Evolutionary conservation across 2,888 invertebrate genomes (phyloP).

Genomic region (Latheticus oryzae): DNA sequence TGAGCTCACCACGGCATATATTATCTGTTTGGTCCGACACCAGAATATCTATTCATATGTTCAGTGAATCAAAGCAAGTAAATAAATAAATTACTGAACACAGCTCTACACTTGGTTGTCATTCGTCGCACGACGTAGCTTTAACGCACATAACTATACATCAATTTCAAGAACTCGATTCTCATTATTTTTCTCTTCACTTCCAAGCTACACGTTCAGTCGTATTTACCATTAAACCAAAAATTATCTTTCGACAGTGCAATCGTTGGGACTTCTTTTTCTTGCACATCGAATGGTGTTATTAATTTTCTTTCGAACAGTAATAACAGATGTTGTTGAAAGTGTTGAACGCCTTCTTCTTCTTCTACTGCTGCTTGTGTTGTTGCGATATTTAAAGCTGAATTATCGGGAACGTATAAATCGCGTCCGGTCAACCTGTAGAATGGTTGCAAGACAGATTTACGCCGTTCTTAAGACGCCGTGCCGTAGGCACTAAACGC

Average conservation of each 20-base stretch:
- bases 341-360: conserved; percentile 53
- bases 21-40: conserved; percentile 7
- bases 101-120: conserved; percentile 18
- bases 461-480: conserved; percentile 47
- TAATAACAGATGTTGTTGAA: conserved; percentile 52
- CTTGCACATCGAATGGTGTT: conserved; percentile 9
- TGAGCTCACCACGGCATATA: neutral
- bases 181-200: neutral
- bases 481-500: conserved; percentile 47
- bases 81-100: conserved; percentile 16
- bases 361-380: too few relatives aligned
- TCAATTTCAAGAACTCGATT: conserved; percentile 11
- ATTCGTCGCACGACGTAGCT: conserved; percentile 20
- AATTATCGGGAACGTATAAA: conserved; percentile 57
- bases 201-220: neutral
- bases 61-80: conserved; percentile 21
- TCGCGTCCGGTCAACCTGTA: conserved; percentile 45
- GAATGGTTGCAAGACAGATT: conserved; percentile 51
- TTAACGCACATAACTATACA: conserved; percentile 29
- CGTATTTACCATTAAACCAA: too few relatives aligned
- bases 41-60: too few relatives aligned
- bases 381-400: conserved; percentile 52
- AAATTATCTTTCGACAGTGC: conserved; percentile 10
- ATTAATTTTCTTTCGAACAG: conserved; percentile 33
- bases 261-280: conserved; percentile 2